These are phyloP conservation scores for Zeus faber DNA, from an alignment of 2,113 vertebrate genomes.

Conservation along the genomic window DNA sequence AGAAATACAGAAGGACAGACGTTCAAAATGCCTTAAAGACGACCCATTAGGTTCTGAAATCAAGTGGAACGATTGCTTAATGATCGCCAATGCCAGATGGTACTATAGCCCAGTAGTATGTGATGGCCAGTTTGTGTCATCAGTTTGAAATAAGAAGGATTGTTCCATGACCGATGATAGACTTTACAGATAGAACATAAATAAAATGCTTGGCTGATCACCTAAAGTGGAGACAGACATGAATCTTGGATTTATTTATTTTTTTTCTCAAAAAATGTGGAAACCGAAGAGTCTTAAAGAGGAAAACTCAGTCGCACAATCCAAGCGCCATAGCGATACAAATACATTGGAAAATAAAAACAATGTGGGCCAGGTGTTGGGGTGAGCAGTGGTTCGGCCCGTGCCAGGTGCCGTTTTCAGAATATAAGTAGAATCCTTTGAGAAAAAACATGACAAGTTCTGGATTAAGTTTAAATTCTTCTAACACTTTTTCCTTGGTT, in stretches of 20 bases:
- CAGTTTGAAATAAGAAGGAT: not conserved
- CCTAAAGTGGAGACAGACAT: constrained; percentile 42
- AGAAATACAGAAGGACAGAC: no score
- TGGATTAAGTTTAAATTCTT: constrained; percentile 27
- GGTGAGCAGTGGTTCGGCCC: constrained; percentile 42
- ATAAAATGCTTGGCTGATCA: constrained; percentile 8
- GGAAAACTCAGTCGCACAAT: constrained; percentile 57
- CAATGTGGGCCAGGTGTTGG: constrained; percentile 57
- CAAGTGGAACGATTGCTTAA: no score
- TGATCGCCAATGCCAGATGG: no score
- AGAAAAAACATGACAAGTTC: constrained; percentile 13
- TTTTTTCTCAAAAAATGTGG: constrained; percentile 54
- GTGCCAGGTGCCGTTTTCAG: constrained; percentile 47
- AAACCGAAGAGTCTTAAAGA: constrained; percentile 34
- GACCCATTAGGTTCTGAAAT: no score
- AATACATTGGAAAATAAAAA: constrained; percentile 65
- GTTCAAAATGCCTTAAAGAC: no score
- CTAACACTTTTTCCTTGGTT: no score
- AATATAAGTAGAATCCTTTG: no score
- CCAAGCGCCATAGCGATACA: constrained; percentile 51
- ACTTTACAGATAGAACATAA: not conserved
- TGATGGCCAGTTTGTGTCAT: constrained; percentile 1
- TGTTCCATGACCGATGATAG: constrained; percentile 2
- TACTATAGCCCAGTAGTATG: not conserved
- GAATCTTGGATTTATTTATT: no score